Evolutionary conservation across 2,113 vertebrate species (phyloP), one percentile per base, ranked within the genome.

Genomic region (Sorex araneus): DNA sequence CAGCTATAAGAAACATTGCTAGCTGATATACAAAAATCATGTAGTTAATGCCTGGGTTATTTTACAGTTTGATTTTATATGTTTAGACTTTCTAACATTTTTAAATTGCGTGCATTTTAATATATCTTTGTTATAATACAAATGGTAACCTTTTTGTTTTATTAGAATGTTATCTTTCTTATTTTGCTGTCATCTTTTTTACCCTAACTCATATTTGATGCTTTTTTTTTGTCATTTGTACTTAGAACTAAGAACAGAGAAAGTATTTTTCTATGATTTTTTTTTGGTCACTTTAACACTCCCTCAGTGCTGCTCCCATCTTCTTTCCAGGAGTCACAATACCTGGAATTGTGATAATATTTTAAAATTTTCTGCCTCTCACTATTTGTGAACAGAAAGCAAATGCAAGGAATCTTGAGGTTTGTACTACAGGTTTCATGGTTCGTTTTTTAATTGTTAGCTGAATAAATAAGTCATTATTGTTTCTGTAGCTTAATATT

Each of bases 401-500:
- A 40, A 1, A 36, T 34, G 4, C 27, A 19, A 91, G 28, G 40
- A 47, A 23, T 64, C 75, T 12, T 77, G 32, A 85, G 63, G 45
- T 77, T 73, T 92, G 5, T 30, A 34, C 64, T 18, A 13, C 19
- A n/a, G 34, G 4, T 43, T 76, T 54, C 47, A 75, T 60, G 28
- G 88, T 89, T 87, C n/a, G n/a, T n/a, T n/a, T 84, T 95, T 92
- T 87, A 66, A 74, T 70, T 73, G 67, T 34, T 81, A 30, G 60
- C n/a, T 90, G 63, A 74, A 85, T 83, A n/a, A 47, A 25, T 94
- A 57, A 28, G 18, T 23, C 6, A 88, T 86, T 94, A 76, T 34
- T 86, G 16, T 88, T 92, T 93, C 75, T 73, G 2, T 66, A 80
- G 76, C 71, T 40, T 92, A 92, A 94, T 90, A 43, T 88, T 93